These are phyloP conservation scores for Macaca fascicularis DNA, from an alignment of 2,113 vertebrate species.

Conservation along the genomic window DNA sequence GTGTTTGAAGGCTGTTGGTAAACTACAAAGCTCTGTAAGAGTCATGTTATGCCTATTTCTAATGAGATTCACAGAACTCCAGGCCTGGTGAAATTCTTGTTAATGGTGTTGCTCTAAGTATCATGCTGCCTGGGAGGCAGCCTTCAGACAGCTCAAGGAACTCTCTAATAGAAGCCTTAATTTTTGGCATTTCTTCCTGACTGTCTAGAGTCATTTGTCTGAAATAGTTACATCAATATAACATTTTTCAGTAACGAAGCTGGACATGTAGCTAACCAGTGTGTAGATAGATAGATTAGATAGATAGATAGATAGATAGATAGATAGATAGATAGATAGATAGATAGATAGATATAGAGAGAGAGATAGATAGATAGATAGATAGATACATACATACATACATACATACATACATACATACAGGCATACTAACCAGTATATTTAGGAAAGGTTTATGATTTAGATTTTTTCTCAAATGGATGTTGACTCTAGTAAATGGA, in stretches of 20 bases:
- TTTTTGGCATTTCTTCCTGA: background rate
- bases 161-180: background rate
- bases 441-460: conserved; percentile 43
- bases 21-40: background rate
- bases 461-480: background rate
- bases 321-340: no score
- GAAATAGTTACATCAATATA: background rate
- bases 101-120: background rate
- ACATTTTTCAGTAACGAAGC: conserved; percentile 20
- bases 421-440: background rate
- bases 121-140: background rate
- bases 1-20: background rate
- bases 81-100: background rate
- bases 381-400: no score
- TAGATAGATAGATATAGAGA: no score
- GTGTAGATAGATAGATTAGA: no score
- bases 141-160: background rate
- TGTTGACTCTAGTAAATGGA: background rate
- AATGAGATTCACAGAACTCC: background rate
- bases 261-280: background rate
- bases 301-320: no score
- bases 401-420: no score
- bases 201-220: background rate
- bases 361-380: no score
- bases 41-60: background rate